phyloP scores from a whole-genome alignment of 2,888 invertebrate species.

The Heliconius ismenius region DNA sequence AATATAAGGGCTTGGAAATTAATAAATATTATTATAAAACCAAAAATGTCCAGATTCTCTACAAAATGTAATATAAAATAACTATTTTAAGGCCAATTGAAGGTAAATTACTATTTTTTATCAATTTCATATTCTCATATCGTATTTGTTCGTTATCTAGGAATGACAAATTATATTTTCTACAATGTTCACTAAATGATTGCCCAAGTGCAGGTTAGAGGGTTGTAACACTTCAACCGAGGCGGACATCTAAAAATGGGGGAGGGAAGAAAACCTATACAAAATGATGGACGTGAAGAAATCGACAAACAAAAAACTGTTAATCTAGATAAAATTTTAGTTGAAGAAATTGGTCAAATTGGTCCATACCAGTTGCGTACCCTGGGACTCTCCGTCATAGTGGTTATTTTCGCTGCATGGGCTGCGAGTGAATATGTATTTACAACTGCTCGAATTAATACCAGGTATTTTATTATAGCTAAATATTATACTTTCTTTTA shows the following conservation, averaged over 20 bases:
- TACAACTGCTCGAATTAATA: constrained; percentile 66
- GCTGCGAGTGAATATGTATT: constrained; percentile 65
- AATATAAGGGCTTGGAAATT: neutral
- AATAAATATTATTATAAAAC: neutral
- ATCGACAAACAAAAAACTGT: constrained; percentile 46
- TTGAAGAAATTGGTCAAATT: constrained; percentile 69
- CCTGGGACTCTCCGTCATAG: constrained; percentile 51
- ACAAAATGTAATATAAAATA: neutral
- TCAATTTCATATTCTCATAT: constrained; percentile 17
- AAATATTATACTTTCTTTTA: neutral
- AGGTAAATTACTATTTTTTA: constrained; percentile 7
- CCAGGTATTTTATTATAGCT: constrained; percentile 54
- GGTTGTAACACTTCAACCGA: neutral
- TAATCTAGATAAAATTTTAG: constrained; percentile 63
- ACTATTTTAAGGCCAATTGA: constrained; percentile 1
- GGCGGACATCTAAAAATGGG: constrained; percentile 40
- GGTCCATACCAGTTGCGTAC: constrained; percentile 63
- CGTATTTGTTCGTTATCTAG: constrained; percentile 9
- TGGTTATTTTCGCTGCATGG: constrained; percentile 62
- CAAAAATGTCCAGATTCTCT: neutral
- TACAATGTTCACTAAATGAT: neutral
- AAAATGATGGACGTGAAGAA: constrained; percentile 2
- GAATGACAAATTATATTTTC: neutral
- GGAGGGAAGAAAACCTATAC: constrained; percentile 47
- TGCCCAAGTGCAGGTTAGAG: constrained; percentile 37